Evolutionary conservation across 2,113 vertebrate species (phyloP), one percentile per base, ranked within the genome.

Genomic region (Oryzias curvinotus): DNA sequence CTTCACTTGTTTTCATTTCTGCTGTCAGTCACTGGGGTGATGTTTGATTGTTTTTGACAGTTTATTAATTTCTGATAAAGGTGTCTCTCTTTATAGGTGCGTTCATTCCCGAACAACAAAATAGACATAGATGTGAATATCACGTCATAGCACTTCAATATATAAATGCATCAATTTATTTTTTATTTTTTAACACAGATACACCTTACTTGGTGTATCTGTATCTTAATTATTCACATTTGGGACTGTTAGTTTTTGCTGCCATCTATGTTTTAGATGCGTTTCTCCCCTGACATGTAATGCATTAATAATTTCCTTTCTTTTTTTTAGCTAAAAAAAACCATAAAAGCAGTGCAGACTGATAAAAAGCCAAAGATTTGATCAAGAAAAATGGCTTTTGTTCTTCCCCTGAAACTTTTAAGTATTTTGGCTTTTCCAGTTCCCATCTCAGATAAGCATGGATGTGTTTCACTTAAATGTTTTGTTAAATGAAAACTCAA

Each of bases 11-110:
- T 26, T 36, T 21, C 0, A 5, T 30, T 57, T 57, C 93, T 94
- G 92, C 93, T 88, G 88, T 87, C 89, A 86, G 88, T 96, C 90
- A 92, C 87, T 92, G 90, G 92, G 91, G 92, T 95, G 94, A 95
- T 92, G 94, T 94, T 91, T 87, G 91, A 95, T 92, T 84, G 83
- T 91, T 87, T 94, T 94, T 94, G 91, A 91, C 93, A 93, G 91
- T 93, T 93, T 93, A 92, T 93, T 95, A 93, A 93, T 94, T 92
- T 93, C 92, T 92, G 94, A 92, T 96, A 95, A 95, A 95, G 91
- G 91, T 81, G 87, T 90, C 90, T 88, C 90, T 90, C 87, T 76
- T 93, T 92, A 95, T 93, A 94, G 94, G 92, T 89, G 85, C 62
- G 89, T 90, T 94, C 93, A 95, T 93, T 93, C 92, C 88, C 83